Conservation (phyloP, 2,113 vertebrate species). For the Gavialis gangeticus region DNA sequence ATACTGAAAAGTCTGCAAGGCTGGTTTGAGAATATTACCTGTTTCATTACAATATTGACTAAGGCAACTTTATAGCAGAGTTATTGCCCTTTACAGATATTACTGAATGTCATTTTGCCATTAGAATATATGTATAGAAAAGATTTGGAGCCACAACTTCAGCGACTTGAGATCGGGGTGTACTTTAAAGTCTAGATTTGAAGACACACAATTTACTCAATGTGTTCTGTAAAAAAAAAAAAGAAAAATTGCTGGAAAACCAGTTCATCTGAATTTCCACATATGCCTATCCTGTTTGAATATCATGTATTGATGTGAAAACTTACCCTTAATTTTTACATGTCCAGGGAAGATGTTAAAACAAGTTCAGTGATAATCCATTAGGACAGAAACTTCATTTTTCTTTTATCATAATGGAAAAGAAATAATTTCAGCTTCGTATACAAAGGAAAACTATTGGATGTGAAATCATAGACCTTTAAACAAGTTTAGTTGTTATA, state of each 20-base stretch:
- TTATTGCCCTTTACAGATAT: rapidly evolving
- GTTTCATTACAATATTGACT: not conserved
- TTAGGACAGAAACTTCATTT: not conserved
- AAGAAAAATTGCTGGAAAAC: not conserved
- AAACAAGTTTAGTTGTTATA: not conserved
- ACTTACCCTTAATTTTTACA: not conserved
- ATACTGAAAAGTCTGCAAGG: rapidly evolving
- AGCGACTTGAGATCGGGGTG: not conserved
- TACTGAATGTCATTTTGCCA: not conserved
- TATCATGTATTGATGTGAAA: rapidly evolving
- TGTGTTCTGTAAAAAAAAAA: not conserved
- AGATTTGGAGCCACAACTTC: not conserved
- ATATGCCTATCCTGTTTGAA: not conserved
- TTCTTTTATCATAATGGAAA: not conserved
- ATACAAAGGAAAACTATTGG: not conserved
- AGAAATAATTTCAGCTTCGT: not conserved
- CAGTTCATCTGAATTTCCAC: rapidly evolving
- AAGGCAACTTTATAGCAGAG: not conserved
- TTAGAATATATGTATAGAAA: not conserved
- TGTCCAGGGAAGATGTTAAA: not conserved
- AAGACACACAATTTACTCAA: not conserved
- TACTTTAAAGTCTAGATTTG: not conserved
- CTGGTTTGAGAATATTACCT: not conserved
- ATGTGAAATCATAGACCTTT: not conserved
- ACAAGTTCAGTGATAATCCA: not conserved